These are phyloP conservation scores for Drosophila paulistorum DNA, from an alignment of 1,140 invertebrate species.

Conservation along the genomic window DNA sequence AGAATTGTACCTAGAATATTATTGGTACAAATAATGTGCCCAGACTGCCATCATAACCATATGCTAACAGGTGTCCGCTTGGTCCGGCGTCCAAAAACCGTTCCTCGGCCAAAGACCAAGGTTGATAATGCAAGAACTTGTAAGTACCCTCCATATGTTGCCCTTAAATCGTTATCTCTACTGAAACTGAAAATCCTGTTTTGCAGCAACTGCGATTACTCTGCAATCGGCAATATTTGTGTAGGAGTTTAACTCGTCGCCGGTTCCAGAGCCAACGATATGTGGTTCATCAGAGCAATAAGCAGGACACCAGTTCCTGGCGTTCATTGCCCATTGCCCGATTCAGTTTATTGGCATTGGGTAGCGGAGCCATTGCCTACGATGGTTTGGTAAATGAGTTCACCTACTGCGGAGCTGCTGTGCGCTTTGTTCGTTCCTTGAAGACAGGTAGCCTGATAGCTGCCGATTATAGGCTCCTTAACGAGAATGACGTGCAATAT, in stretches of 20 bases:
- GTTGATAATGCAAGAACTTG: not conserved
- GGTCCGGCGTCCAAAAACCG: not conserved
- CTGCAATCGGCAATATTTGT: not conserved
- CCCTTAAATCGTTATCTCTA: not conserved
- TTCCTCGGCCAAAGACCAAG: not conserved
- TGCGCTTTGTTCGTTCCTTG: constrained; percentile 79
- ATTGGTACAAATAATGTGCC: constrained; percentile 7
- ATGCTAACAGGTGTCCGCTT: not conserved
- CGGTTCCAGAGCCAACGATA: constrained; percentile 11
- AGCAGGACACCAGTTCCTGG: not conserved
- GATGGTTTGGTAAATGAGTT: constrained; percentile 76
- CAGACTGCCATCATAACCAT: not conserved
- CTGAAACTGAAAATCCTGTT: not conserved
- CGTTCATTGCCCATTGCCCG: constrained; percentile 28
- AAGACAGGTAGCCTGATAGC: constrained; percentile 85
- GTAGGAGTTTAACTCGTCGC: not conserved
- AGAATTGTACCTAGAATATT: no score
- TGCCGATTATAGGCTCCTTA: constrained; percentile 85
- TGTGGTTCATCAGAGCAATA: not conserved
- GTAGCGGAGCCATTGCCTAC: constrained; percentile 44
- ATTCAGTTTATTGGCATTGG: constrained; percentile 36
- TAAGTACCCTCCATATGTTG: not conserved
- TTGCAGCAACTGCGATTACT: not conserved
- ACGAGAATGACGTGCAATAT: constrained; percentile 71
- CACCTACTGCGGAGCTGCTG: constrained; percentile 62